Conservation (phyloP, 2,797 vertebrate species). For the Xiphophorus birchmanni region DNA sequence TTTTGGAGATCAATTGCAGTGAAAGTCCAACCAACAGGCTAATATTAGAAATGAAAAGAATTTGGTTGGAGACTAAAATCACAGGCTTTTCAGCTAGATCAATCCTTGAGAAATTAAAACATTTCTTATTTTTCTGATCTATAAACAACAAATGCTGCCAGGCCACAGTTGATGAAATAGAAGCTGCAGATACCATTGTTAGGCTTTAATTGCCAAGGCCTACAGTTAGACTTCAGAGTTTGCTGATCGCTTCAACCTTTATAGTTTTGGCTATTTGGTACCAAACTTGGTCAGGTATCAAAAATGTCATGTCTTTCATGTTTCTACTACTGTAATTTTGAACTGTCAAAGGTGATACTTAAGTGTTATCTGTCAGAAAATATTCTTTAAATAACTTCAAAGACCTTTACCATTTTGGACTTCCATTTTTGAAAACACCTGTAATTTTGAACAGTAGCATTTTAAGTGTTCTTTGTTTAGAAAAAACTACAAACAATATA, state of each 20-base stretch:
- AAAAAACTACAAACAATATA: background rate
- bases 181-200: background rate
- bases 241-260: background rate
- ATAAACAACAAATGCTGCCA: background rate
- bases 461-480: background rate
- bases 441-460: background rate
- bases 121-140: background rate
- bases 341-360: too few species aligned
- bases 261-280: background rate
- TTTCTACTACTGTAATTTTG: too few species aligned
- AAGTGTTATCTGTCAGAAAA: too few species aligned
- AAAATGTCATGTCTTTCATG: background rate
- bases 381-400: background rate
- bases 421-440: background rate
- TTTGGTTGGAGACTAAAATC: background rate
- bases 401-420: background rate
- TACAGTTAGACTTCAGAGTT: background rate
- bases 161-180: background rate
- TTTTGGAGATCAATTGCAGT: background rate
- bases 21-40: background rate
- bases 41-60: background rate
- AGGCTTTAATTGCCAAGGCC: background rate
- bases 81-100: background rate
- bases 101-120: background rate
- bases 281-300: background rate